Evolutionary conservation across 1,140 invertebrate species (phyloP).

Genomic region (Papilio polytes): DNA sequence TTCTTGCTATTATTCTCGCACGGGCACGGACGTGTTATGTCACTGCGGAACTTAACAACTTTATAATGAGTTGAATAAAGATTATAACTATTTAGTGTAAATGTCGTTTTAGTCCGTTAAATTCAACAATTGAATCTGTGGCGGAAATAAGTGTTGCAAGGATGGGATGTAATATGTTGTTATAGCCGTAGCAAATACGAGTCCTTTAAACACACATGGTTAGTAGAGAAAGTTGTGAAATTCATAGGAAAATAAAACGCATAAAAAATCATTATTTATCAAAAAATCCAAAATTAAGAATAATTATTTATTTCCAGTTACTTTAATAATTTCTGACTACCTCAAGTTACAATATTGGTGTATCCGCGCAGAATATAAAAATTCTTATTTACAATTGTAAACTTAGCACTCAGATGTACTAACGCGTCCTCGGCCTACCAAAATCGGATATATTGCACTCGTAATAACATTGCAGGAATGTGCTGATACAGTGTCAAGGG

Average conservation of each 20-base stretch:
- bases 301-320: no score
- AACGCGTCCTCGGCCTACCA: background rate
- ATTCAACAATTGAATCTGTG: background rate
- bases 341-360: background rate
- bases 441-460: background rate
- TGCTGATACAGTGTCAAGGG: slow-evolving; percentile 14
- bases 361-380: background rate
- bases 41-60: slow-evolving; percentile 55
- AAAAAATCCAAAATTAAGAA: no score
- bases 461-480: background rate
- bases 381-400: background rate
- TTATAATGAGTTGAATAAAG: slow-evolving; percentile 41
- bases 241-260: no score
- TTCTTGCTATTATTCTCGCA: slow-evolving; percentile 63
- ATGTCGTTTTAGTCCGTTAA: background rate
- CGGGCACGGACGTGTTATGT: slow-evolving; percentile 58
- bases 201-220: no score
- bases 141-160: no score
- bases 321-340: background rate
- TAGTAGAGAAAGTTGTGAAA: no score
- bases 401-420: background rate
- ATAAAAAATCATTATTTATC: no score
- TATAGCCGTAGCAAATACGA: no score
- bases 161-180: no score
- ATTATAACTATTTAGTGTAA: slow-evolving; percentile 17